Evolutionary conservation across 2,888 invertebrate genomes (phyloP), one percentile per base, ranked within the genome.

Genomic region (Scotopteryx bipunctaria): DNA sequence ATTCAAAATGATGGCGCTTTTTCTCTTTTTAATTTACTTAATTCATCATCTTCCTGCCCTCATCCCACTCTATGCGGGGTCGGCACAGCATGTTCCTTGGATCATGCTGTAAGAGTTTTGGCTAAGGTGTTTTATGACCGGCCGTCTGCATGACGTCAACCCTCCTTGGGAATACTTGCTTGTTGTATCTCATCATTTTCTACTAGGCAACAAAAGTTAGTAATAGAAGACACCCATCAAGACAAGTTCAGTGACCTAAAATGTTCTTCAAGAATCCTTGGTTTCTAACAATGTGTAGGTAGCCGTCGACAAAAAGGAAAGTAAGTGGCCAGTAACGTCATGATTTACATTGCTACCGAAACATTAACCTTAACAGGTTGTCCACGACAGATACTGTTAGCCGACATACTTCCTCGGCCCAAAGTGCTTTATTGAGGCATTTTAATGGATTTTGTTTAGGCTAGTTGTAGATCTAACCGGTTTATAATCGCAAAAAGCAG

Each of bases 311-410:
- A 41, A 41, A 48, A 54, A 31, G 31, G 48, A 54, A 54, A 54
- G 54, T 49, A 25, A 54, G 31, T 17, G 9, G 23, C 17, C 35
- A 25, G 21, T 40, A 47, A 55, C 48, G 37, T 56, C 57, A 58
- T 53, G 42, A 54, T 54, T 54, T 41, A 56, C 51, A 42, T 45
- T 45, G 42, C 17, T 46, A 38, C 57, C 51, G 56, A 59, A 64
- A 54, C 61, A 51, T 55, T 47, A 48, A 61, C n/a, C n/a, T n/a
- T 47, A 76, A 80, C 76, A 76, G 73, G 79, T 83, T 78, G 73
- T 69, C 71, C 78, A 85, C 85, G 73, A 81, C 72, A 67, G 65
- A 49, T 64, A 83, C 86, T 67, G 86, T 81, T 86, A 84, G 45
- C 33, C 64, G 84, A 72, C 84, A 81, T 65, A 79, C 76, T 77